Conservation (phyloP, 2,888 invertebrate genomes). For the Heliconius aoede region DNA sequence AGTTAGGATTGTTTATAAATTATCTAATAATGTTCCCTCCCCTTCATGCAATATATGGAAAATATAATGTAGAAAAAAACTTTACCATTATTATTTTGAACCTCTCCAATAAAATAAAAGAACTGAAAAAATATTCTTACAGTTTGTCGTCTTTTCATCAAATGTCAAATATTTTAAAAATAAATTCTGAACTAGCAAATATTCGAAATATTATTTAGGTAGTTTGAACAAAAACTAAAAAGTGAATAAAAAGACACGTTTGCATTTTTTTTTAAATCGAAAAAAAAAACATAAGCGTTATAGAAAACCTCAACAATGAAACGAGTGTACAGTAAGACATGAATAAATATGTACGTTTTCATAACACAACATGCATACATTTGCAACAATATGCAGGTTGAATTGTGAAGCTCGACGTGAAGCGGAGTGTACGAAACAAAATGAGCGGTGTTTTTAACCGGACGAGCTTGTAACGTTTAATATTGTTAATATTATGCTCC, state of each 20-base stretch:
- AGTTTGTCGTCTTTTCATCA: too few species aligned
- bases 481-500: constrained; percentile 41
- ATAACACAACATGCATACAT: background rate
- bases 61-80: too few species aligned
- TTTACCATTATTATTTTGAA: too few species aligned
- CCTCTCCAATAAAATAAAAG: too few species aligned
- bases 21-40: too few species aligned
- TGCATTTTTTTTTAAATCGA: background rate
- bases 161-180: background rate
- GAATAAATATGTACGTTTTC: background rate
- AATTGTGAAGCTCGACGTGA: background rate
- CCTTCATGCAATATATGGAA: too few species aligned
- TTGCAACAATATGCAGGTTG: background rate
- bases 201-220: background rate
- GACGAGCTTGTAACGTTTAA: constrained; percentile 33
- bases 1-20: too few species aligned
- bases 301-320: background rate
- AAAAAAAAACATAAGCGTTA: constrained; percentile 9
- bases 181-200: background rate
- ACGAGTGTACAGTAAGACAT: constrained; percentile 11
- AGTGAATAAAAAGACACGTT: background rate
- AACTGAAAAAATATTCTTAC: too few species aligned
- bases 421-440: constrained; percentile 31
- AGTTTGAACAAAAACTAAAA: background rate
- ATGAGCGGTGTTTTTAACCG: constrained; percentile 37